Percentiles rank a stretch among this genome's conserved stretches.
These are phyloP conservation scores for Pemphigus obesinymphae DNA, from an alignment of 1,140 invertebrate genomes.

Conservation along the genomic window DNA sequence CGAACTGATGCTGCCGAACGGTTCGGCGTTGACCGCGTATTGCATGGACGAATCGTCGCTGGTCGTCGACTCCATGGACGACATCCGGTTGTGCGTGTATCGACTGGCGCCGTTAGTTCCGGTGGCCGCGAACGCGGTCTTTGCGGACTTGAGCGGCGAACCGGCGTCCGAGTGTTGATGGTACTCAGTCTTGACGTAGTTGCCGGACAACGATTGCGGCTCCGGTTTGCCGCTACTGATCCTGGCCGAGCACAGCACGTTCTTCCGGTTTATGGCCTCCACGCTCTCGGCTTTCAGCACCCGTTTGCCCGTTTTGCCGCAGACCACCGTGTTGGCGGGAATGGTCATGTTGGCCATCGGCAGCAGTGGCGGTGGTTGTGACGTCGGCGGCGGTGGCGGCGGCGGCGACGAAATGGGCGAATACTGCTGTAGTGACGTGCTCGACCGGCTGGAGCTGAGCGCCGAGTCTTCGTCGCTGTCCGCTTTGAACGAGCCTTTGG, in stretches of 20 bases:
- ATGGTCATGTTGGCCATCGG: conserved; percentile 60
- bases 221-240: conserved; percentile 65
- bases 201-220: not conserved
- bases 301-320: conserved; percentile 57
- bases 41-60: conserved; percentile 53
- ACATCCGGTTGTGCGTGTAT: conserved; percentile 51
- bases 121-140: not conserved
- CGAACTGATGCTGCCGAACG: conserved; percentile 61
- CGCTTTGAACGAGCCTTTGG: conserved; percentile 51
- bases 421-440: conserved; percentile 61
- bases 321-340: conserved; percentile 59
- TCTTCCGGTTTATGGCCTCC: conserved; percentile 77
- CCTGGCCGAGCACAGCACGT: conserved; percentile 79
- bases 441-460: conserved; percentile 70
- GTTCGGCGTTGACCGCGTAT: conserved; percentile 54
- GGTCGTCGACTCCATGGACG: conserved; percentile 54
- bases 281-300: conserved; percentile 72
- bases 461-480: conserved; percentile 83
- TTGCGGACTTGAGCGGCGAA: not conserved
- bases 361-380: conserved; percentile 49
- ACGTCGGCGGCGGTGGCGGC: conserved; percentile 53
- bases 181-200: conserved; percentile 28
- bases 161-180: not conserved
- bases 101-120: not conserved
- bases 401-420: conserved; percentile 59